Conservation (phyloP, 1,140 invertebrate genomes). For the Drosophila varians region DNA sequence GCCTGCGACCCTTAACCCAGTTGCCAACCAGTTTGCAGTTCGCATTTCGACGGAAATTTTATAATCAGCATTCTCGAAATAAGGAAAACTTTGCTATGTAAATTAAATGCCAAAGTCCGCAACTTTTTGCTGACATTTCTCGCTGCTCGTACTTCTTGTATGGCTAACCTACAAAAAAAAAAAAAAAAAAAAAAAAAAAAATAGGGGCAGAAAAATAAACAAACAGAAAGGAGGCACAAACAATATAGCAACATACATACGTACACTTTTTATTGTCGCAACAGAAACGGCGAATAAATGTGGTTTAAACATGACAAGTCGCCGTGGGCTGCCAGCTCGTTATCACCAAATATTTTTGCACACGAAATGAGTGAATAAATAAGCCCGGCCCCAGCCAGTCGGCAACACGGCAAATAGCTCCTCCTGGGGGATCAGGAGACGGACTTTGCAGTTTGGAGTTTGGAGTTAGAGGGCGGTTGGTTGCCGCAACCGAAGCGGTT, state of each 20-base stretch:
- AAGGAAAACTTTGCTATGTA: constrained; percentile 77
- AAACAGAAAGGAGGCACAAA: constrained; percentile 10
- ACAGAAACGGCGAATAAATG: constrained; percentile 67
- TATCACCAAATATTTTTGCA: constrained; percentile 81
- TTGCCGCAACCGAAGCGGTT: constrained; percentile 12
- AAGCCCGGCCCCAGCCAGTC: constrained; percentile 32
- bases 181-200: constrained; percentile 1
- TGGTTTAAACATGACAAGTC: constrained; percentile 79
- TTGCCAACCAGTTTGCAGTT: constrained; percentile 42
- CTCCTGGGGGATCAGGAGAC: not conserved
- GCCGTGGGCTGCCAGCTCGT: constrained; percentile 69
- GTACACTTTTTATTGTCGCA: constrained; percentile 61
- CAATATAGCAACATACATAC: constrained; percentile 23
- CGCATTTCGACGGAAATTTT: constrained; percentile 55
- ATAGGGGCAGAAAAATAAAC: no score
- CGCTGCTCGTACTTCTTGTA: constrained; percentile 19
- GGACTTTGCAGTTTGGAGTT: not conserved
- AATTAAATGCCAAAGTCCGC: constrained; percentile 72
- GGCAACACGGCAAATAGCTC: constrained; percentile 40
- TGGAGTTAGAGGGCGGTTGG: constrained; percentile 5
- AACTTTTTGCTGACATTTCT: constrained; percentile 66
- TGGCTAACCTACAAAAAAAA: constrained; percentile 28
- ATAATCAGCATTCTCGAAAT: constrained; percentile 70
- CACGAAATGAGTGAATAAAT: constrained; percentile 79
- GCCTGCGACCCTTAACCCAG: constrained; percentile 61